Conservation (phyloP, 2,888 invertebrate genomes). For the Pimpla rufipes region DNA sequence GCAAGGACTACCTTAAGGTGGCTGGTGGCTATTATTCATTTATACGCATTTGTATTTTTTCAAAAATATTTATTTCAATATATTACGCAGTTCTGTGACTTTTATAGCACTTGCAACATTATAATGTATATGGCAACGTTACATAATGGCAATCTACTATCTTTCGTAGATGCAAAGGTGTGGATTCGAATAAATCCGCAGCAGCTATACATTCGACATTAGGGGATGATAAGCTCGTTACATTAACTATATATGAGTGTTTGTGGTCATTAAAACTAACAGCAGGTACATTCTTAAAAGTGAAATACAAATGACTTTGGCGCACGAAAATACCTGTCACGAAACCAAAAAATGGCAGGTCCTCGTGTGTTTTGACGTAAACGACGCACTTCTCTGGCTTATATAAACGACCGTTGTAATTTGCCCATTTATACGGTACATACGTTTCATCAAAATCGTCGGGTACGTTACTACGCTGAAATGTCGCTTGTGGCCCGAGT, state of each 20-base stretch:
- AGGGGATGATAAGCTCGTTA: not conserved
- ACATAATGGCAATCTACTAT: constrained; percentile 2
- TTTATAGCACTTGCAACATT: too few relatives aligned
- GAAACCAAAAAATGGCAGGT: constrained; percentile 10
- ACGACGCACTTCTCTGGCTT: constrained; percentile 1
- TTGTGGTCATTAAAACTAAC: constrained; percentile 2
- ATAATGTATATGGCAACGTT: constrained; percentile 9
- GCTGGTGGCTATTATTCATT: too few relatives aligned
- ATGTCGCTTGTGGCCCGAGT: too few relatives aligned
- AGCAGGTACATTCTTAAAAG: constrained; percentile 3
- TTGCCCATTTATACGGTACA: constrained; percentile 16
- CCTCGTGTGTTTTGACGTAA: constrained; percentile 21
- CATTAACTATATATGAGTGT: constrained; percentile 16
- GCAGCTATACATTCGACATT: not conserved
- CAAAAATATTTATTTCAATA: not conserved
- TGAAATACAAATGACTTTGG: not conserved
- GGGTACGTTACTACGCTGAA: not conserved
- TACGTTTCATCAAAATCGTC: constrained; percentile 16
- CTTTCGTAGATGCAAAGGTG: constrained; percentile 24
- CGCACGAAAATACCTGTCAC: not conserved
- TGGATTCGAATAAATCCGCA: constrained; percentile 26
- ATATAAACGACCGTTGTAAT: constrained; percentile 20
- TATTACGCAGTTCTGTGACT: not conserved
- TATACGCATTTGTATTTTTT: too few relatives aligned
- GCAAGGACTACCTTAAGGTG: too few relatives aligned